Evolutionary conservation across 2,113 vertebrate species (phyloP).

Genomic region (Pelvicachromis taeniatus): DNA sequence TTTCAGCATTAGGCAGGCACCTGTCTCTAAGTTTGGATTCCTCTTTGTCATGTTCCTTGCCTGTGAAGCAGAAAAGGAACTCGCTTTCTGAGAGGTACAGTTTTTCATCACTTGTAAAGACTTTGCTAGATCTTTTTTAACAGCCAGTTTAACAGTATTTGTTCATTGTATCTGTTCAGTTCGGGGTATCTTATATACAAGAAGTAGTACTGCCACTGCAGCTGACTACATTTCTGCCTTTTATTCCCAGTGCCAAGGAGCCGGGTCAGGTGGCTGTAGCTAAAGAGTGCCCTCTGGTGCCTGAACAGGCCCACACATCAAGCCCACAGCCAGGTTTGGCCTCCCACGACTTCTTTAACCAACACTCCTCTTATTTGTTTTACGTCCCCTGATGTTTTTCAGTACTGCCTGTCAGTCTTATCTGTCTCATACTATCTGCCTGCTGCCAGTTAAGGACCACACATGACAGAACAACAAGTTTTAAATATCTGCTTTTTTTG

Average conservation of each 20-base stretch:
- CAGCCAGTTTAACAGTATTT: no score
- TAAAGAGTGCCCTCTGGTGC: conserved; percentile 57
- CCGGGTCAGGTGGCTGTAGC: not conserved
- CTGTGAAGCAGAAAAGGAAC: conserved; percentile 9
- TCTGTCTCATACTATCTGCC: not conserved
- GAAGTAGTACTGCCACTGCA: not conserved
- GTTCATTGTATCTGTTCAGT: not conserved
- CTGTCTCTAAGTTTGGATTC: conserved; percentile 21
- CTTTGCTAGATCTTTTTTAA: no score
- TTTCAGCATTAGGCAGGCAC: not conserved
- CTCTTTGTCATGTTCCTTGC: not conserved
- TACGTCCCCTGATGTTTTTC: not conserved
- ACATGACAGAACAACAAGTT: not conserved
- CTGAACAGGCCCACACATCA: not conserved
- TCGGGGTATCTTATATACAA: not conserved
- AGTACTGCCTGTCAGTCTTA: conserved; percentile 2
- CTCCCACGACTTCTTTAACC: conserved; percentile 42
- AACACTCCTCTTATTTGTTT: not conserved
- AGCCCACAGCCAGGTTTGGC: conserved; percentile 63
- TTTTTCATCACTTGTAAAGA: not conserved
- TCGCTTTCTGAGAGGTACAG: conserved; percentile 28
- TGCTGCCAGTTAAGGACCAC: not conserved
- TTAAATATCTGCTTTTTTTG: not conserved
- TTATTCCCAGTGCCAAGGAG: conserved; percentile 12
- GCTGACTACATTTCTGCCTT: not conserved